phyloP scores from a whole-genome alignment of 1,140 invertebrate species.

The Cydia strobilella region DNA sequence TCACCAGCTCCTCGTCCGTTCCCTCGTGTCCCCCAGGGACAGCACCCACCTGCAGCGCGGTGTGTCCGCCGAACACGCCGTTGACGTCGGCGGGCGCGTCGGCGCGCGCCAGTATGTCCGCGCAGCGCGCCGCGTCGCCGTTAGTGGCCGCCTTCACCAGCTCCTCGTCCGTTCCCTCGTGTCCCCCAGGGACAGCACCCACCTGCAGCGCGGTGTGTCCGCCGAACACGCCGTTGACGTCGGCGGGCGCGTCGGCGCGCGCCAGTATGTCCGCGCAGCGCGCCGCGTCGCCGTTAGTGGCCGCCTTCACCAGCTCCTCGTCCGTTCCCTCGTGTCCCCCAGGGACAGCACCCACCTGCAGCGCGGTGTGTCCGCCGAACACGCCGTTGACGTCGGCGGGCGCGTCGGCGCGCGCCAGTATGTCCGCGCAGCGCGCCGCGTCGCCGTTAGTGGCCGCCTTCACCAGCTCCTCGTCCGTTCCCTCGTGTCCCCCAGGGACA shows the following conservation, averaged over 20 bases:
- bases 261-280: no score
- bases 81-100: no score
- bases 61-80: background rate
- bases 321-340: no score
- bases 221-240: no score
- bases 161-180: conserved; percentile 94
- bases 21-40: no score
- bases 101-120: no score
- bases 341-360: conserved; percentile 83
- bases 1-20: conserved; percentile 94
- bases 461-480: conserved; percentile 98
- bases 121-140: background rate
- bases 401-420: conserved; percentile 83
- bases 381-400: conserved; percentile 94
- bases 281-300: no score
- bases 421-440: conserved; percentile 92
- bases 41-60: conserved; percentile 73
- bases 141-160: conserved; percentile 85
- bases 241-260: no score
- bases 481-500: no score
- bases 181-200: no score
- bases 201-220: no score
- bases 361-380: conserved; percentile 96
- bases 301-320: no score
- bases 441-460: conserved; percentile 98